A percentile compares a stretch with the other conserved stretches of the same genome.
Evolutionary conservation across 2,888 invertebrate species (phyloP).

Genomic region (Athalia cordata): DNA sequence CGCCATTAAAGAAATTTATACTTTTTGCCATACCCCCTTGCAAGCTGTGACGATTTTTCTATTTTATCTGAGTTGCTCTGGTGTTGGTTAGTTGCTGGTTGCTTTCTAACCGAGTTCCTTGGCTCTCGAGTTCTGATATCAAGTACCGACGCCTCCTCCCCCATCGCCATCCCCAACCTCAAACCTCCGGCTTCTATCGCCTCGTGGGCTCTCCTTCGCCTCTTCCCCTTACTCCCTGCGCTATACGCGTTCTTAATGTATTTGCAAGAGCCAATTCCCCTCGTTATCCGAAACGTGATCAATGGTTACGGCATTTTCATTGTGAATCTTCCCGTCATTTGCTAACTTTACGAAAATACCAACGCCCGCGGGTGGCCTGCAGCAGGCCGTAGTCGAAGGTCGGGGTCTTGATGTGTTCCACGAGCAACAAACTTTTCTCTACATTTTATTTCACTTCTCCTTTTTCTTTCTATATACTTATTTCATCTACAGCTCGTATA

Average conservation of each 20-base stretch:
- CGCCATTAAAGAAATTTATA: slow-evolving; percentile 74
- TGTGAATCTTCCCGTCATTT: slow-evolving; percentile 65
- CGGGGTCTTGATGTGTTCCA: no score
- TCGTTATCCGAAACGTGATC: slow-evolving; percentile 71
- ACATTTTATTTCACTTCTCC: not conserved
- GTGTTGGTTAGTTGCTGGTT: slow-evolving; percentile 43
- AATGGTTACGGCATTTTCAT: slow-evolving; percentile 71
- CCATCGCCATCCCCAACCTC: slow-evolving; percentile 43
- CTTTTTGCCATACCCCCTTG: slow-evolving; percentile 62
- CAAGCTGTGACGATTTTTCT: slow-evolving; percentile 67
- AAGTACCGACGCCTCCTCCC: slow-evolving; percentile 48
- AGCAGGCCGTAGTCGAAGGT: not conserved
- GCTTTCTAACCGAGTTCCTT: slow-evolving; percentile 51
- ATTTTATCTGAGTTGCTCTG: slow-evolving; percentile 63
- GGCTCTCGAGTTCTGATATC: slow-evolving; percentile 42
- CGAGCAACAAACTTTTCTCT: not conserved
- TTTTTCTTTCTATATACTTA: not conserved
- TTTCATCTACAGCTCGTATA: not conserved
- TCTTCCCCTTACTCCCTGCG: slow-evolving; percentile 48
- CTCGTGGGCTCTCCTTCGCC: slow-evolving; percentile 46
- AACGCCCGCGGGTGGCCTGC: not conserved
- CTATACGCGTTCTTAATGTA: slow-evolving; percentile 66
- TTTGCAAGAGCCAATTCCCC: slow-evolving; percentile 71
- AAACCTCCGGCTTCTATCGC: slow-evolving; percentile 13
- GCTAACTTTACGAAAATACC: slow-evolving; percentile 39